Conservation (phyloP, 2,797 vertebrate species). For the Pterois miles region DNA sequence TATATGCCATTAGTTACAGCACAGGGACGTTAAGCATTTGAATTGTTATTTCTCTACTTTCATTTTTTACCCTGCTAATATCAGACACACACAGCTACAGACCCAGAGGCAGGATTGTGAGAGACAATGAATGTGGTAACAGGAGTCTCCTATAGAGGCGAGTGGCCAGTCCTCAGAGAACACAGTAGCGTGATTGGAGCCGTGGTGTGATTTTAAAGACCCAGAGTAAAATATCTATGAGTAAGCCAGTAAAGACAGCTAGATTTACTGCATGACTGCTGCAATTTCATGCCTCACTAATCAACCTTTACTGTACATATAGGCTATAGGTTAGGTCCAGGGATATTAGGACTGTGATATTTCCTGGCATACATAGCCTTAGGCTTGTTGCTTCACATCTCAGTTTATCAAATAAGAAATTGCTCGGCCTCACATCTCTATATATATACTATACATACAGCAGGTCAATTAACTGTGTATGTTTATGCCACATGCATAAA, state of each 20-base stretch:
- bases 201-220: constrained; percentile 36
- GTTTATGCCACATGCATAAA: neutral
- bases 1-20: constrained; percentile 28
- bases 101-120: constrained; percentile 18
- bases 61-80: neutral
- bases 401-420: constrained; percentile 27
- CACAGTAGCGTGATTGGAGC: constrained; percentile 26
- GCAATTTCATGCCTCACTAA: constrained; percentile 57
- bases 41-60: constrained; percentile 17
- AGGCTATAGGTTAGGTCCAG: constrained; percentile 10
- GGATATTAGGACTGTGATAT: constrained; percentile 26
- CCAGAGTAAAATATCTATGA: constrained; percentile 41
- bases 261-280: constrained; percentile 61
- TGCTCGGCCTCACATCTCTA: neutral
- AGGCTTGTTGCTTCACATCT: constrained; percentile 35
- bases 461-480: neutral
- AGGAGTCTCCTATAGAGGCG: constrained; percentile 24
- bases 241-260: constrained; percentile 45
- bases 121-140: constrained; percentile 40
- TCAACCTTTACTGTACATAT: constrained; percentile 48
- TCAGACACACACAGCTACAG: neutral
- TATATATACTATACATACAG: neutral
- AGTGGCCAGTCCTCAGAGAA: constrained; percentile 21
- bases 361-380: constrained; percentile 26
- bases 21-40: constrained; percentile 5